phyloP scores from a whole-genome alignment of 2,797 vertebrate species.

The Anguilla pacifica region DNA sequence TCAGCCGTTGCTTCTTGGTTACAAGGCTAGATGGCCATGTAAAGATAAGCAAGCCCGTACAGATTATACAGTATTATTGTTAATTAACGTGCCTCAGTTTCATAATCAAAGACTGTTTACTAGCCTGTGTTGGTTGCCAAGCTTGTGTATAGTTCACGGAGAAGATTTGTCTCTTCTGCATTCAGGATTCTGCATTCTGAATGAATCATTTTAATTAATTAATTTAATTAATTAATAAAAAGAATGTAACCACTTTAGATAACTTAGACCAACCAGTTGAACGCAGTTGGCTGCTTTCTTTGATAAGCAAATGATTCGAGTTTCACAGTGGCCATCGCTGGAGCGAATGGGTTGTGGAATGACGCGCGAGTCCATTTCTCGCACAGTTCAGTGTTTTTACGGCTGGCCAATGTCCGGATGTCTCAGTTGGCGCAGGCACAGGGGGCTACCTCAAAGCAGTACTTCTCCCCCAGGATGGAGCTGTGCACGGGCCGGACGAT shows the following conservation, averaged over 20 bases:
- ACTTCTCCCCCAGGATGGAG: conserved; percentile 87
- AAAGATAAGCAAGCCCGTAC: too few relatives aligned
- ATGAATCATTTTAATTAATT: too few relatives aligned
- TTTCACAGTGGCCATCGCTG: not conserved
- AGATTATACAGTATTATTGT: too few relatives aligned
- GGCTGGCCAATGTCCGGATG: not conserved
- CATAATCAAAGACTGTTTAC: too few relatives aligned
- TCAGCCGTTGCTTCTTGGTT: too few relatives aligned
- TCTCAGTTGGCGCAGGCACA: not conserved
- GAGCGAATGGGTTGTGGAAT: not conserved
- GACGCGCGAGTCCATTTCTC: not conserved
- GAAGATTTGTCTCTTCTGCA: too few relatives aligned
- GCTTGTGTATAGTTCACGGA: too few relatives aligned
- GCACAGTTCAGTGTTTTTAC: not conserved
- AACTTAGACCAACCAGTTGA: not conserved
- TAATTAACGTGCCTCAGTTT: too few relatives aligned
- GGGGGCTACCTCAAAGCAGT: conserved; percentile 88
- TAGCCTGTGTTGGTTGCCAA: too few relatives aligned
- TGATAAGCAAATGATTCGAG: not conserved
- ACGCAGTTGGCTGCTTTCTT: not conserved
- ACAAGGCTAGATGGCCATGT: too few relatives aligned
- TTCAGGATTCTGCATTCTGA: too few relatives aligned
- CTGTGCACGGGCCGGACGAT: conserved; percentile 86
- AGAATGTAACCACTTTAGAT: not conserved
- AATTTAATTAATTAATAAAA: not conserved